A percentile compares a stretch with the other conserved stretches of the same genome.
phyloP scores from a whole-genome alignment of 1,140 invertebrate species.

The Drosophila orena region DNA sequence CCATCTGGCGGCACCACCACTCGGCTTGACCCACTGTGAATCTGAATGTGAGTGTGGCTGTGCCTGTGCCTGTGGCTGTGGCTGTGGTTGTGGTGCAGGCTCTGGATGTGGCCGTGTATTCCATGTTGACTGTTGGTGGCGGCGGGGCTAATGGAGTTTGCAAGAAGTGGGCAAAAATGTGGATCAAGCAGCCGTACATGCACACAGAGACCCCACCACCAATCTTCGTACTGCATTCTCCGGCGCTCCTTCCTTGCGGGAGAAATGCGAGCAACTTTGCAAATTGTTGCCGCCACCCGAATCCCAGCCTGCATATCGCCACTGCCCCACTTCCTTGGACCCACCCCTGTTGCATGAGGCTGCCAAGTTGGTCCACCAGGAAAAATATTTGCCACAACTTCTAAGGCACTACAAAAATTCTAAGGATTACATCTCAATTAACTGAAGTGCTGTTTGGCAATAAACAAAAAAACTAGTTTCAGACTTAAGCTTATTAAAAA shows the following conservation, averaged over 20 bases:
- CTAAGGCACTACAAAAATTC: neutral
- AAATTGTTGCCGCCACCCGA: conserved; percentile 65
- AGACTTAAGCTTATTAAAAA: neutral
- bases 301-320: conserved; percentile 19
- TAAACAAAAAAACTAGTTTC: too few relatives aligned
- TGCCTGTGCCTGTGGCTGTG: too few relatives aligned
- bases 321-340: neutral
- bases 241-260: conserved; percentile 5
- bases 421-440: neutral
- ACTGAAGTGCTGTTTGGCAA: too few relatives aligned
- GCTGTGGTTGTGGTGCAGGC: neutral
- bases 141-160: conserved; percentile 75
- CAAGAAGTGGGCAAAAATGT: conserved; percentile 60
- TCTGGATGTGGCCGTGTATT: conserved; percentile 10
- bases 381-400: conserved; percentile 7
- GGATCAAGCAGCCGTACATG: conserved; percentile 65
- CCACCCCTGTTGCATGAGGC: conserved; percentile 56
- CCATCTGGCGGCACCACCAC: conserved; percentile 24
- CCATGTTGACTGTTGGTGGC: conserved; percentile 28
- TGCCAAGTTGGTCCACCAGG: conserved; percentile 35
- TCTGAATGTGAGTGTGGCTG: conserved; percentile 2
- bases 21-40: conserved; percentile 25
- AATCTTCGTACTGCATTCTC: conserved; percentile 1
- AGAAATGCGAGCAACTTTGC: conserved; percentile 69
- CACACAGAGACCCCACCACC: conserved; percentile 57